Conservation (phyloP, 2,113 vertebrate species). For the Callipepla squamata region DNA sequence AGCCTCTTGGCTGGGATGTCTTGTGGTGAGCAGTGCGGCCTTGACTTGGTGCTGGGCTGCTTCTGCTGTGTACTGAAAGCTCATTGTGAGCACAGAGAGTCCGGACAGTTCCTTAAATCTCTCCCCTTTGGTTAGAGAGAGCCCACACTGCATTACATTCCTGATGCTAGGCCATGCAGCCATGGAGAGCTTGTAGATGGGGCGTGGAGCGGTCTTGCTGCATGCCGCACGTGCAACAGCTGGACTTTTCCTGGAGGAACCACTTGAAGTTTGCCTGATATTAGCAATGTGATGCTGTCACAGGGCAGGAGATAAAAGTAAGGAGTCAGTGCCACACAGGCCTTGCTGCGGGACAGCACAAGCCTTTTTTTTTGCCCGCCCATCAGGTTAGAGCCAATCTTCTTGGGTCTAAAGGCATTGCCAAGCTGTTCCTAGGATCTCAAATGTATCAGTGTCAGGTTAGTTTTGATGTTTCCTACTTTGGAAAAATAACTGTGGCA, state of each 20-base stretch:
- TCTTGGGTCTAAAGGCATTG: neutral
- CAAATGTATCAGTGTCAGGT: neutral
- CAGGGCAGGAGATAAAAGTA: neutral
- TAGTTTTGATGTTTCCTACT: neutral
- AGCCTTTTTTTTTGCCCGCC: neutral
- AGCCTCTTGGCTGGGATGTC: neutral
- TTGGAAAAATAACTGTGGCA: neutral
- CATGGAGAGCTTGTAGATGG: neutral
- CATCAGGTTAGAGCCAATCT: neutral
- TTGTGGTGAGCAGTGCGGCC: neutral
- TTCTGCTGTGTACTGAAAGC: neutral
- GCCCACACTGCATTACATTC: rapidly evolving
- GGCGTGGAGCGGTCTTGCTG: rapidly evolving
- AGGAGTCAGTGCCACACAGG: neutral
- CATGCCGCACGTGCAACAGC: neutral
- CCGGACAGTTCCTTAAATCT: neutral
- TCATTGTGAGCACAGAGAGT: neutral
- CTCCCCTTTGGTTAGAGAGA: neutral
- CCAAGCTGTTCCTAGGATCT: neutral
- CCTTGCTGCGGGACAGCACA: neutral
- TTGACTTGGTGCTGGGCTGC: neutral
- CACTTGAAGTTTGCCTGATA: neutral
- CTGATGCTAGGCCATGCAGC: neutral
- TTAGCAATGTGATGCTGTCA: neutral
- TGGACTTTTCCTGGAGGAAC: neutral